A percentile compares a stretch with the other conserved stretches of the same genome.
These are phyloP conservation scores for Hemicentrotus pulcherrimus DNA, from an alignment of 35 echinoderm and acorn worm species.

Conservation along the genomic window DNA sequence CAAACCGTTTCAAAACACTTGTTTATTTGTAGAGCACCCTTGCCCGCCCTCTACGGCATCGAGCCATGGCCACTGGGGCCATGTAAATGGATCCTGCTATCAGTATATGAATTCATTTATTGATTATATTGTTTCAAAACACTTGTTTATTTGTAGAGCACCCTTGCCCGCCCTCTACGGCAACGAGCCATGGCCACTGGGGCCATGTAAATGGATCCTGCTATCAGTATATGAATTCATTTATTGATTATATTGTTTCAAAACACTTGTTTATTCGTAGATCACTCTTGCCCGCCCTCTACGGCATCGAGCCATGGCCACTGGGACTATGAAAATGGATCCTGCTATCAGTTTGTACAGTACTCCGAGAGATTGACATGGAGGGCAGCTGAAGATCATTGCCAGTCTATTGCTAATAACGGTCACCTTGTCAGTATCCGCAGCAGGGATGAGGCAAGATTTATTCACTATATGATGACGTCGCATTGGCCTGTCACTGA, in stretches of 20 bases:
- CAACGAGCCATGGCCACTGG: too few relatives aligned
- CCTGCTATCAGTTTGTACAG: conserved; percentile 67
- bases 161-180: too few relatives aligned
- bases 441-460: conserved; percentile 54
- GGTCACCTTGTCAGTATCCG: conserved; percentile 70
- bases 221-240: too few relatives aligned
- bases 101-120: too few relatives aligned
- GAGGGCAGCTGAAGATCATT: conserved; percentile 56
- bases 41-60: background rate
- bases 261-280: background rate
- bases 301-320: background rate
- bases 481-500: conserved; percentile 49
- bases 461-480: conserved; percentile 64
- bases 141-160: too few relatives aligned
- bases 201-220: too few relatives aligned
- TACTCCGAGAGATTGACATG: conserved; percentile 8
- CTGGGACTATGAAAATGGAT: conserved; percentile 45
- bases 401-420: conserved; percentile 27
- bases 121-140: too few relatives aligned
- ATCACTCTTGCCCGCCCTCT: background rate
- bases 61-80: background rate
- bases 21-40: background rate
- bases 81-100: conserved; percentile 66
- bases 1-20: too few relatives aligned
- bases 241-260: too few relatives aligned